Conservation (phyloP, 2,888 invertebrate species). For the Tenthredo scrophulariae region DNA sequence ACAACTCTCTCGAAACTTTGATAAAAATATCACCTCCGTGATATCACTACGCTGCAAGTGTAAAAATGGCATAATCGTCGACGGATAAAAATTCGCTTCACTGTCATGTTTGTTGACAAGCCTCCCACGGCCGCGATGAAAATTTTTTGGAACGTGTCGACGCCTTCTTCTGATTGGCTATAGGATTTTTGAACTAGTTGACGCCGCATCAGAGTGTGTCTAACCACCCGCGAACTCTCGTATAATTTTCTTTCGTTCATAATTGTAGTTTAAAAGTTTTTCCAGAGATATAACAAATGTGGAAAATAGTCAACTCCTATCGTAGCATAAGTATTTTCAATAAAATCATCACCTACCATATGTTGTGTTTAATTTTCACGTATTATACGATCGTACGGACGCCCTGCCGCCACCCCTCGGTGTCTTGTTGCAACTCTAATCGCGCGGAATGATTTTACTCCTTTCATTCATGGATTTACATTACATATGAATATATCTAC, state of each 20-base stretch:
- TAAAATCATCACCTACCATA: not conserved
- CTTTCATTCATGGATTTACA: not conserved
- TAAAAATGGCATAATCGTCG: not conserved
- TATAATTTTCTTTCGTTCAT: not conserved
- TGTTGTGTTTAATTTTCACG: not conserved
- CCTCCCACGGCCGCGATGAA: too few relatives aligned
- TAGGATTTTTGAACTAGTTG: not conserved
- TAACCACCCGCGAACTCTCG: not conserved
- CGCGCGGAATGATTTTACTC: not conserved
- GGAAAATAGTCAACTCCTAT: not conserved
- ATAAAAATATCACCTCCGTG: not conserved
- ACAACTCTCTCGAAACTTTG: not conserved
- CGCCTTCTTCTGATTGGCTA: not conserved
- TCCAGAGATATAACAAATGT: not conserved
- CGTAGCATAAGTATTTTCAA: too few relatives aligned
- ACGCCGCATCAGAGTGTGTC: not conserved
- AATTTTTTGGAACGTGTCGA: not conserved
- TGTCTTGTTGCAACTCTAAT: not conserved
- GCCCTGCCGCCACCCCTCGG: not conserved
- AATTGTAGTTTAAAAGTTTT: not conserved
- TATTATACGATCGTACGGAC: not conserved
- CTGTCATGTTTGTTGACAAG: not conserved
- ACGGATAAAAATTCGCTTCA: not conserved
- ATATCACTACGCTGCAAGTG: not conserved
- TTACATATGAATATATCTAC: too few relatives aligned